Evolutionary conservation across 2,888 invertebrate species (phyloP), one percentile per base, ranked within the genome.

Genomic region (Dynastes tityus): DNA sequence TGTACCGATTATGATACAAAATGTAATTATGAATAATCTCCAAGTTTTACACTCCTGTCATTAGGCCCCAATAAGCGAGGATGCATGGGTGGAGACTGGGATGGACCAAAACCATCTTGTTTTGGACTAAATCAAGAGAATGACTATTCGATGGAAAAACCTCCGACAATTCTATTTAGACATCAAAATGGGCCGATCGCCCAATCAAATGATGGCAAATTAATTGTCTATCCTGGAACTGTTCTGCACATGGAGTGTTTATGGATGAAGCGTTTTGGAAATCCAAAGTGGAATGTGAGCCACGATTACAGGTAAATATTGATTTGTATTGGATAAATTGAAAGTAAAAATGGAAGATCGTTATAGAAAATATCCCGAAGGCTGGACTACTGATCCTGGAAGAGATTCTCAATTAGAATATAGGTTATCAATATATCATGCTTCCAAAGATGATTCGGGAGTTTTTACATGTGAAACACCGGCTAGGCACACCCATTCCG

Each of bases 211-310:
- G 95, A 96, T 84, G 96, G 96, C 1, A 94, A 94, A 82, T 90
- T 96, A 68, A 93, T 96, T 78, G 95, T 96, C 0, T 96, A 95
- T 88, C 96, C 96, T 0, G 96, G 96, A 0, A 95, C 96, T 0
- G 94, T 94, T 16, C 89, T 96, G 49, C 96, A 96, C 85, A 95
- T 96, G 94, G 96, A 96, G 87, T 96, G 96, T 83, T 90, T 96
- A 9, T 96, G 96, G 96, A 95, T 96, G 90, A 90, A 96, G 80
- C 91, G 95, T 78, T 96, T 96, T 86, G 96, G 96, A 0, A 94
- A 94, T 84, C 96, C 96, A 0, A 95, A 94, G 87, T 96, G 96
- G 96, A 94, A 93, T 80, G 91, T 94, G 82, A 94, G 93, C 68
- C 93, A 93, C 83, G 90, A 91, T 83, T 91, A 92, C 87, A 92